Conservation (phyloP, 2,888 invertebrate genomes). For the Liposcelis brunnea region DNA sequence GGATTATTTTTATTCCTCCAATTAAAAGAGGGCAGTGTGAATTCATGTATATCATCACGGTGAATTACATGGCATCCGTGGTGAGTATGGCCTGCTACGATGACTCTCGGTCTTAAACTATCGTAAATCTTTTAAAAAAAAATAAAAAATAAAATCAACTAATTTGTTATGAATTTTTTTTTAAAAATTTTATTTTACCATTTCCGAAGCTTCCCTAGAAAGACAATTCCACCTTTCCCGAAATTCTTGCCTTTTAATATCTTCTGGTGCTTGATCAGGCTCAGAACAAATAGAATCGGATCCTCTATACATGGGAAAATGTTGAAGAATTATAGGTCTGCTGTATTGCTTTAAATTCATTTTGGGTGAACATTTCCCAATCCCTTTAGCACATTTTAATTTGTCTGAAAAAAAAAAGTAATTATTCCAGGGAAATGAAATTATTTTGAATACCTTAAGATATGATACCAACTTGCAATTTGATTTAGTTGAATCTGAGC, state of each 20-base stretch:
- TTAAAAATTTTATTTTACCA: too few species aligned
- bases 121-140: too few species aligned
- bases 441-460: too few species aligned
- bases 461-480: slow-evolving; percentile 38
- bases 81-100: slow-evolving; percentile 84
- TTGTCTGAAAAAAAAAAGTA: too few species aligned
- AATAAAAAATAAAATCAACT: too few species aligned
- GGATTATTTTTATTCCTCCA: slow-evolving; percentile 91
- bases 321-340: slow-evolving; percentile 58
- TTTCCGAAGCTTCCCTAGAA: slow-evolving; percentile 61
- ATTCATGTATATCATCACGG: slow-evolving; percentile 41
- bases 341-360: too few species aligned
- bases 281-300: slow-evolving; percentile 74
- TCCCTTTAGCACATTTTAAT: too few species aligned
- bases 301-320: slow-evolving; percentile 81
- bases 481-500: slow-evolving; percentile 49
- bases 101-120: slow-evolving; percentile 43
- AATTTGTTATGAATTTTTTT: too few species aligned
- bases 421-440: too few species aligned
- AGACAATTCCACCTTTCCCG: slow-evolving; percentile 81
- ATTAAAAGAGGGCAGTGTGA: slow-evolving; percentile 85
- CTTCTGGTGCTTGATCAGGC: slow-evolving; percentile 59
- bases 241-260: slow-evolving; percentile 49
- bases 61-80: slow-evolving; percentile 61
- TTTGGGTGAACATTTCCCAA: too few species aligned